phyloP scores from a whole-genome alignment of 2,797 vertebrate genomes.

The Alcedo atthis region DNA sequence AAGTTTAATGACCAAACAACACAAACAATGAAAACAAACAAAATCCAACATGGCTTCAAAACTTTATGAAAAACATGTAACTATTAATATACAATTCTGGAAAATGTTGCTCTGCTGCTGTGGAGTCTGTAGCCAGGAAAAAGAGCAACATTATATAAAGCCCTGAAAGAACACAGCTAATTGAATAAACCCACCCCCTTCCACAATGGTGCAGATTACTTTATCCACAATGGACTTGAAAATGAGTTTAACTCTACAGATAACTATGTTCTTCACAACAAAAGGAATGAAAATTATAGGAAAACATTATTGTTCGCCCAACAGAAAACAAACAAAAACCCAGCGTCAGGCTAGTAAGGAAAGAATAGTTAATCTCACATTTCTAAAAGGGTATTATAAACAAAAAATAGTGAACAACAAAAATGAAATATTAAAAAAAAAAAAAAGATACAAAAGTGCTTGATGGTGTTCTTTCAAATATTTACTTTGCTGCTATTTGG shows the following conservation, averaged over 20 bases:
- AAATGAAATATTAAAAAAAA: neutral
- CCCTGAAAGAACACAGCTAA: neutral
- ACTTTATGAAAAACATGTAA: neutral
- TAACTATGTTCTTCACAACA: constrained; percentile 20
- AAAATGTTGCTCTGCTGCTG: neutral
- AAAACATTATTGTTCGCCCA: neutral
- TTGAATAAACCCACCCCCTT: constrained; percentile 9
- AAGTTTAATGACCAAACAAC: neutral
- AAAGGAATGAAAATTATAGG: constrained; percentile 5
- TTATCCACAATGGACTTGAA: neutral
- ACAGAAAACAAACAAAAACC: neutral
- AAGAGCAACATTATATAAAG: neutral
- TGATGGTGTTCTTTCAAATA: constrained; percentile 58
- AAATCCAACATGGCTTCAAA: neutral
- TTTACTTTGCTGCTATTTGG: constrained; percentile 61
- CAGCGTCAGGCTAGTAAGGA: neutral
- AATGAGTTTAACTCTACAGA: constrained; percentile 43
- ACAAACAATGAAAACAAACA: neutral
- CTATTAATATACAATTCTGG: neutral
- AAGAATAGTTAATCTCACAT: constrained; percentile 32
- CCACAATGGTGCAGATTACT: constrained; percentile 8
- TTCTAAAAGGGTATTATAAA: constrained; percentile 47
- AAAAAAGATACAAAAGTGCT: neutral
- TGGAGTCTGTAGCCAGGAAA: neutral
- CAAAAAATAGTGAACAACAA: constrained; percentile 41